Conservation (phyloP, 2,797 vertebrate genomes). For the Aldrovandia affinis region DNA sequence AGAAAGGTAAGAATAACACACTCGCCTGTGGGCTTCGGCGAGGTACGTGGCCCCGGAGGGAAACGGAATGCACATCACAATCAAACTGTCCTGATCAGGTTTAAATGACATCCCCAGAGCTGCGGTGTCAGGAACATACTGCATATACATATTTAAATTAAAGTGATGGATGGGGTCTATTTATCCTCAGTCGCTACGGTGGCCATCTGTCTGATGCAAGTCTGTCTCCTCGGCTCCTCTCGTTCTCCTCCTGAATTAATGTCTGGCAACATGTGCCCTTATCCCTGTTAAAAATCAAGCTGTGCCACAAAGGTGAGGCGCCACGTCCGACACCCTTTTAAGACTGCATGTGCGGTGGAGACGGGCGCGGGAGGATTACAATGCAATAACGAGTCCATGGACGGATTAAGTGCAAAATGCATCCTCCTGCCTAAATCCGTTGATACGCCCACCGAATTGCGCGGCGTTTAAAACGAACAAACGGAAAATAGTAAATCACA, state of each 20-base stretch:
- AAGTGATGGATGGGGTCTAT: slow-evolving; percentile 29
- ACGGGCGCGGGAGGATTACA: slow-evolving; percentile 55
- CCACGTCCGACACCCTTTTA: slow-evolving; percentile 27
- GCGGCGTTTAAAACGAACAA: slow-evolving; percentile 11
- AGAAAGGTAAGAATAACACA: slow-evolving; percentile 17
- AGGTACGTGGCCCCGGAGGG: slow-evolving; percentile 56
- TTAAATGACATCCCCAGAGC: slow-evolving; percentile 46
- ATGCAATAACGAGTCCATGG: slow-evolving; percentile 53
- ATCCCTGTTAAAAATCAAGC: slow-evolving; percentile 27
- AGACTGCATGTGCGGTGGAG: slow-evolving; percentile 35
- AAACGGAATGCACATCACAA: slow-evolving; percentile 67
- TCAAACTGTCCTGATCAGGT: slow-evolving; percentile 63
- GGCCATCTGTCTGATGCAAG: slow-evolving; percentile 50
- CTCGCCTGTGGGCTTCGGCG: slow-evolving; percentile 52
- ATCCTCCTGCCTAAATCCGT: slow-evolving; percentile 13
- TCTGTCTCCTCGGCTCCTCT: slow-evolving; percentile 1
- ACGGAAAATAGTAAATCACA: slow-evolving; percentile 23
- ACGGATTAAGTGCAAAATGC: slow-evolving; percentile 48
- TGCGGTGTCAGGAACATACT: slow-evolving; percentile 30
- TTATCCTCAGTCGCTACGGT: slow-evolving; percentile 4
- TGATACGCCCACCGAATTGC: neutral
- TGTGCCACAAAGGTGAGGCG: slow-evolving; percentile 27
- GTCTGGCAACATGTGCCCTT: slow-evolving; percentile 23
- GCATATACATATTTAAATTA: slow-evolving; percentile 37
- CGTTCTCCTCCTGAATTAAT: slow-evolving; percentile 26